Evolutionary conservation across 2,888 invertebrate genomes (phyloP), one percentile per base, ranked within the genome.

Genomic region (Odontocolon sp.): DNA sequence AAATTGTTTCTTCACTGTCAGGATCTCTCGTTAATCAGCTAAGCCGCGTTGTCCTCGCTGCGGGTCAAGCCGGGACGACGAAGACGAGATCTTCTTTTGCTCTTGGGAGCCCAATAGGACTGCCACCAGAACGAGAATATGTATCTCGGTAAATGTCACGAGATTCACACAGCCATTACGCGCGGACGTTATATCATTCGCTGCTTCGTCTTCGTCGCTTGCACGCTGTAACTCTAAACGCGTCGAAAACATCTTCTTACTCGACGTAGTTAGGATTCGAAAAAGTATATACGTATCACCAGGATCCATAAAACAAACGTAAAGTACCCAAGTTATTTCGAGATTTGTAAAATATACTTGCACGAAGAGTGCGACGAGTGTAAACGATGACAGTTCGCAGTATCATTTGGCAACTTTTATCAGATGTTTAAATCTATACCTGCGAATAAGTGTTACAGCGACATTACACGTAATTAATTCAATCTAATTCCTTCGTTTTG

Each of bases 101-200:
- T 77, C 67, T 66, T 47, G 33, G 52, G 26, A 8, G 36, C 56
- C 28, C 45, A 2, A 3, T 26, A 8, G 40, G 9, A 14, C 23
- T 1, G 4, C 28, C 31, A 33, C 31, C 64, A 59, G 67, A 57
- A 68, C 77, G 57, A 40, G 77, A 80, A 79, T 73, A 81, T 73
- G 83, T 80, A 78, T 71, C 45, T 52, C 54, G 59, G 81, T 86
- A 88, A 88, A 88, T 88, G 87, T 88, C 87, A 88, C 82, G 85
- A 70, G 86, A 88, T 88, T 88, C 87, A 87, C 87, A 88, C 87
- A 87, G 87, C 78, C 82, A 82, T 85, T 87, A 87, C 85, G 83
- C 83, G 83, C 74, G 66, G 75, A 77, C 68, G 81, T 80, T 81
- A 81, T 81, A 80, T 81, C 81, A 81, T 80, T 81, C 72, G 66